Evolutionary conservation across 2,797 vertebrate genomes (phyloP), one percentile per base, ranked within the genome.

Genomic region (Syngnathus rostellatus): DNA sequence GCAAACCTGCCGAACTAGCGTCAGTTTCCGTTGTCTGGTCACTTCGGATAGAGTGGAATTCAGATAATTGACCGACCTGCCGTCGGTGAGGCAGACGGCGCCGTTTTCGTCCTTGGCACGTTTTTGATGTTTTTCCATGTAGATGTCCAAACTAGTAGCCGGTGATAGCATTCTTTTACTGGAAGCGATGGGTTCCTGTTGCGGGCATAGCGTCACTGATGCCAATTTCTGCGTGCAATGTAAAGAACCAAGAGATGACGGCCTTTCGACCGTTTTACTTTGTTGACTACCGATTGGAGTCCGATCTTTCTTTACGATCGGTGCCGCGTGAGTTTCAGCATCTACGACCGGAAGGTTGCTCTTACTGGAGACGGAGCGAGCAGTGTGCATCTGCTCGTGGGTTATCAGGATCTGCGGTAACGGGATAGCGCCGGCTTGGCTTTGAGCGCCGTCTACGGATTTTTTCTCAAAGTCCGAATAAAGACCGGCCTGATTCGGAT

Each of bases 81-180:
- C 78, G 46, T 95, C 94, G 8, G 93, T 88, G 21, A 92, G 65
- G 70, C 94, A 97, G 61, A 92, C 92, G 65, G 93, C 91, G n/a
- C 96, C 95, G 0, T 93, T 95, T 78, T 99, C 97, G 75, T 99
- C 97, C 83, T 99, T 99, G 17, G 94, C 95, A 14, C 97, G 92
- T 68, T 99, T 99, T 50, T 99, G 97, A 58, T 98, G 95, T 77
- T 99, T 99, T 77, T 99, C 97, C 97, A 99, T 99, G 79, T 97
- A 97, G 76, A 99, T 99, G 83, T 99, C 97, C 81, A 99, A 89
- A 80, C 97, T 99, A 77, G 98, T 99, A 68, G 97, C 97, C 65
- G 97, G 97, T 11, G 97, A 99, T 64, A 99, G 90, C 96, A 99
- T 98, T 69, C 96, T 91, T 82, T 99, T 99, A 80, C 96, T 99